Conservation (phyloP, 2,888 invertebrate genomes). For the Torymus texanus region DNA sequence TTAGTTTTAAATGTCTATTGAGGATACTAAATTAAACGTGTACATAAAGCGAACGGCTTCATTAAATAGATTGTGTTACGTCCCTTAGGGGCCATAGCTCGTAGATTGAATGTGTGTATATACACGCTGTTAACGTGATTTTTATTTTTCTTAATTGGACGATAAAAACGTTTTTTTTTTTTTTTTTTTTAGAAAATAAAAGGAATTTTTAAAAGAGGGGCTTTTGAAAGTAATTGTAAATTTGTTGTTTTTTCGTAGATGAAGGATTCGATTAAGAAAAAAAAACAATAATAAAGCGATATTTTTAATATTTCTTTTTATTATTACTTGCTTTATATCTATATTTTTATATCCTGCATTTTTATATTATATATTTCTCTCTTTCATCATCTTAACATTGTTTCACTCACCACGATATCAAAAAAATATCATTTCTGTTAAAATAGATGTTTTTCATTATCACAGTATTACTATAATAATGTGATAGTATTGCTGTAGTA, state of each 20-base stretch:
- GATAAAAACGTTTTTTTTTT: no score
- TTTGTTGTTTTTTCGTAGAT: slow-evolving; percentile 34
- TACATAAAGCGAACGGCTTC: slow-evolving; percentile 40
- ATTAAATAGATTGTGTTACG: slow-evolving; percentile 42
- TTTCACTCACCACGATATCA: slow-evolving; percentile 13
- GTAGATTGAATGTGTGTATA: slow-evolving; percentile 50
- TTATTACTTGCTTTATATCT: slow-evolving; percentile 37
- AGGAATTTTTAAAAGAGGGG: not conserved
- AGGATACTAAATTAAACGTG: slow-evolving; percentile 21
- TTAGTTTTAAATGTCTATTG: not conserved
- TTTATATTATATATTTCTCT: slow-evolving; percentile 43
- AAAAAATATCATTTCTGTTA: slow-evolving; percentile 40
- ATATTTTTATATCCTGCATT: slow-evolving; percentile 39
- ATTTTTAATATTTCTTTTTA: slow-evolving; percentile 43
- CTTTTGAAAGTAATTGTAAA: not conserved
- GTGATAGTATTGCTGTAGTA: no score
- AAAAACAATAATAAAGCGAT: not conserved
- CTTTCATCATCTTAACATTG: slow-evolving; percentile 22
- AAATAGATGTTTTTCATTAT: no score
- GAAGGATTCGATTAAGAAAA: slow-evolving; percentile 10
- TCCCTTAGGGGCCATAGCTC: slow-evolving; percentile 49
- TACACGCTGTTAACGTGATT: slow-evolving; percentile 3
- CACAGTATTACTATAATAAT: no score
- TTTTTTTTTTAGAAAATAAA: no score
- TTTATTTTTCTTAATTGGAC: slow-evolving; percentile 16